Percentiles rank a stretch among this genome's conserved stretches.
Conservation (phyloP, 2,113 vertebrate species). For the Chaenocephalus aceratus region DNA sequence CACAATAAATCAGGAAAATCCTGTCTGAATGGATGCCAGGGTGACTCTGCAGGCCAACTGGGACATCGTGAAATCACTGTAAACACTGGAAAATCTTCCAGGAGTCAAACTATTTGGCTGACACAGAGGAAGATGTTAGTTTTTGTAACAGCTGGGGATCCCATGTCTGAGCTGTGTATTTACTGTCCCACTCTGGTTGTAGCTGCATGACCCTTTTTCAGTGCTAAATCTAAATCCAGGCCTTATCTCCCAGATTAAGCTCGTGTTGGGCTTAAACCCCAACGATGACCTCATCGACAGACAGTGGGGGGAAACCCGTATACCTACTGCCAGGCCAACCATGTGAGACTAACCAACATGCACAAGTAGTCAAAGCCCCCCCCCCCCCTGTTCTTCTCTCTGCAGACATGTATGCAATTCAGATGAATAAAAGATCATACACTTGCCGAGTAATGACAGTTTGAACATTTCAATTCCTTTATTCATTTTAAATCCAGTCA, state of each 20-base stretch:
- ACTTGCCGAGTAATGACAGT: neutral
- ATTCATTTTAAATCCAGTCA: conserved; percentile 20
- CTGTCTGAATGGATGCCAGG: neutral
- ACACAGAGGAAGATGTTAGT: conserved; percentile 19
- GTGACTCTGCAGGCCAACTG: conserved; percentile 15
- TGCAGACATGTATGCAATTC: conserved; percentile 24
- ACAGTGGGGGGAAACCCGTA: conserved; percentile 65
- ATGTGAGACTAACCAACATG: conserved; percentile 42
- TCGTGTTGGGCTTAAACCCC: conserved; percentile 74
- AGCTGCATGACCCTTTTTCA: conserved; percentile 76
- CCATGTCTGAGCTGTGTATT: conserved; percentile 51
- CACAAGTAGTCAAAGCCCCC: conserved; percentile 2
- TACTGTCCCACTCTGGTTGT: conserved; percentile 48
- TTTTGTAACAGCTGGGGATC: conserved; percentile 51
- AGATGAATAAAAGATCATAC: neutral
- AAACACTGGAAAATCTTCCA: conserved; percentile 48
- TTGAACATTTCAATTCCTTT: conserved; percentile 16
- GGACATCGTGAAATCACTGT: conserved; percentile 42
- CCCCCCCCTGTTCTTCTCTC: conserved; percentile 1
- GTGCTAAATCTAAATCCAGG: conserved; percentile 79
- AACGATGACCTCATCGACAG: conserved; percentile 81
- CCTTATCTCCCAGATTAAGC: conserved; percentile 82
- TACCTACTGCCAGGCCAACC: conserved; percentile 17
- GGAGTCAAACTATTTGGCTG: conserved; percentile 51
- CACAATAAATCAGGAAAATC: conserved; percentile 15